Evolutionary conservation across 1,140 invertebrate species (phyloP).

Genomic region (Armadillidium nasatum): DNA sequence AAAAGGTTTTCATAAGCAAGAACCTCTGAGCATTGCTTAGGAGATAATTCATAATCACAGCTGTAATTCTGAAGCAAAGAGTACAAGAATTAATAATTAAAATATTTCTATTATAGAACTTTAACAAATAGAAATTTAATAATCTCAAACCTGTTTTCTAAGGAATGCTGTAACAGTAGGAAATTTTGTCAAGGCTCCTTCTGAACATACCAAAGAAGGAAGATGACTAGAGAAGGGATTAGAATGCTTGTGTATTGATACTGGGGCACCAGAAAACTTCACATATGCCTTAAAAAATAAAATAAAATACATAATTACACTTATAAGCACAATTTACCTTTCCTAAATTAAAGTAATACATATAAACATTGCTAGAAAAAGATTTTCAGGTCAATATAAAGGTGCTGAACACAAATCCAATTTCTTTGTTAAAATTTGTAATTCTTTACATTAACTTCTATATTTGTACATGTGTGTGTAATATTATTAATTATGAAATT

Average conservation of each 20-base stretch:
- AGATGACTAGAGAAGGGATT: conserved; percentile 1
- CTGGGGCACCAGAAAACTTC: conserved; percentile 25
- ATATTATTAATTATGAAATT: no score
- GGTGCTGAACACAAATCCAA: no score
- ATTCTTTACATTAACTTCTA: no score
- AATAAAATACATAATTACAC: no score
- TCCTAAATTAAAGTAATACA: no score
- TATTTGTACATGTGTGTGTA: no score
- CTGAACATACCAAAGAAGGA: conserved; percentile 9
- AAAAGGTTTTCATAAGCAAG: conserved; percentile 28
- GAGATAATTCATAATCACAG: conserved; percentile 25
- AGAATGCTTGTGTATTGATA: conserved; percentile 10
- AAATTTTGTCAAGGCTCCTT: conserved; percentile 19
- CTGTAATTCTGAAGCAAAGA: conserved; percentile 26
- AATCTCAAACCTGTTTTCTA: conserved; percentile 1
- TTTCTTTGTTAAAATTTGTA: no score
- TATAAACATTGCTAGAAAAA: no score
- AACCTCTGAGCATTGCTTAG: conserved; percentile 27
- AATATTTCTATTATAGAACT: no score
- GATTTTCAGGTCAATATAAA: no score
- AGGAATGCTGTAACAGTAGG: conserved; percentile 11
- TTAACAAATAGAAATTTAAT: not conserved
- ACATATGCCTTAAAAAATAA: conserved; percentile 22
- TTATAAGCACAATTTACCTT: no score
- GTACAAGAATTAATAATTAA: not conserved